Conservation (phyloP, 2,113 vertebrate species). For the Cygnus buccinator region DNA sequence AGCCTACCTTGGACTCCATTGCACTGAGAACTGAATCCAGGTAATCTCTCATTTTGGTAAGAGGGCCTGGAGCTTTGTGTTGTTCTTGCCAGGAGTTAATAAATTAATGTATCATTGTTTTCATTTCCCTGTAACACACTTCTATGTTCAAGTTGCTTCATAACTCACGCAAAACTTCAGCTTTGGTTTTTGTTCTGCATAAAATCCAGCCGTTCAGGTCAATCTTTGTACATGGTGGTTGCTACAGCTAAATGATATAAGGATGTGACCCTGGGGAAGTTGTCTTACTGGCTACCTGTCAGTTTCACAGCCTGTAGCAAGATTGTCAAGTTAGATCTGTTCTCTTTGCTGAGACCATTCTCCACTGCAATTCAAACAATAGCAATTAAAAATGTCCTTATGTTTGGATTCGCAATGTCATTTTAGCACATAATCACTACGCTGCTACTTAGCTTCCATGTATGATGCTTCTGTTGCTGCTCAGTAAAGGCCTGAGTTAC, state of each 20-base stretch:
- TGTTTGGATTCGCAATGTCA: not conserved
- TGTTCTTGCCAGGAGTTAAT: not conserved
- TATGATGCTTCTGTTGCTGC: not conserved
- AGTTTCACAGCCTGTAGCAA: not conserved
- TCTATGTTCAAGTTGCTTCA: not conserved
- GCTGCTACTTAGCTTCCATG: not conserved
- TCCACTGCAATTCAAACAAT: not conserved
- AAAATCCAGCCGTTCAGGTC: not conserved
- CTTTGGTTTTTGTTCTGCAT: not conserved
- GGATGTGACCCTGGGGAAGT: not conserved
- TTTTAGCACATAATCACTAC: not conserved
- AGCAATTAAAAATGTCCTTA: not conserved
- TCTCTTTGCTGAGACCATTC: not conserved
- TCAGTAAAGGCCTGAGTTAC: not conserved
- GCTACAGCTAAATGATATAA: not conserved
- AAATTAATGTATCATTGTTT: not conserved
- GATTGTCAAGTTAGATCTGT: not conserved
- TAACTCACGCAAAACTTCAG: not conserved
- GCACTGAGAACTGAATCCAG: not conserved
- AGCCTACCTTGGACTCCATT: not conserved
- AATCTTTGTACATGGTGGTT: not conserved
- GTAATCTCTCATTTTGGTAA: fast-evolving
- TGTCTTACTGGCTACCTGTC: not conserved
- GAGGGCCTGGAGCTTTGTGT: not conserved
- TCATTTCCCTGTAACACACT: not conserved